Evolutionary conservation across 1,140 invertebrate species (phyloP), one percentile per base, ranked within the genome.

Genomic region (Drosophila ficusphila): DNA sequence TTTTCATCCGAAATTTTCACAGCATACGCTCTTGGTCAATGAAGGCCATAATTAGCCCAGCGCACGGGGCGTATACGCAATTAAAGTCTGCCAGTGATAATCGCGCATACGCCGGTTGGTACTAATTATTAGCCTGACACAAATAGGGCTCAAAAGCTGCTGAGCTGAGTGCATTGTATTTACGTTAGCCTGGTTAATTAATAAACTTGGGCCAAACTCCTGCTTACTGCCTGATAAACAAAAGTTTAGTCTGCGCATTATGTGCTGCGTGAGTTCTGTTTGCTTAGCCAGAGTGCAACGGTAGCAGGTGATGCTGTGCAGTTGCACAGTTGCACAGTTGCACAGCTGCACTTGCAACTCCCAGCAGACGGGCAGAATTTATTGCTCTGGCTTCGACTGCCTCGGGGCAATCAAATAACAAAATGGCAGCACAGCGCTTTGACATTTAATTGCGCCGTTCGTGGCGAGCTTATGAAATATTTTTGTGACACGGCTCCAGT

Each of bases 371-470:
- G 68, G 0, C 16, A 8, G 33, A 73, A 73, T 73, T 73, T 73
- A 73, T 73, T 73, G 69, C 68, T 29, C 39, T 61, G 29, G 38
- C 67, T 57, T 70, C 51, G 42, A 60, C 54, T 34, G 69, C 69
- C 69, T 73, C 57, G 19, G 31, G 69, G 69, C 69, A 73, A 73
- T 73, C 69, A 73, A 73, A 73, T 52, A 73, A 31, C 56, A 73
- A 73, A 73, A 73, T 73, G 69, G 68, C 27, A 41, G 70, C 47
- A 23, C 56, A 42, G 69, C 69, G 56, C 69, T 73, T 73, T 73
- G 69, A 73, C 68, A 73, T 73, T 73, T 73, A 73, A 73, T 73
- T 73, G 69, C 69, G 34, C 41, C 52, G 33, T 60, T 39, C 56
- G 27, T 41, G 47, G 48, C 69, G 47, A 62, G 39, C 61, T 73